Evolutionary conservation across 2,888 invertebrate species (phyloP).

Genomic region (Lycophotia porphyrea): DNA sequence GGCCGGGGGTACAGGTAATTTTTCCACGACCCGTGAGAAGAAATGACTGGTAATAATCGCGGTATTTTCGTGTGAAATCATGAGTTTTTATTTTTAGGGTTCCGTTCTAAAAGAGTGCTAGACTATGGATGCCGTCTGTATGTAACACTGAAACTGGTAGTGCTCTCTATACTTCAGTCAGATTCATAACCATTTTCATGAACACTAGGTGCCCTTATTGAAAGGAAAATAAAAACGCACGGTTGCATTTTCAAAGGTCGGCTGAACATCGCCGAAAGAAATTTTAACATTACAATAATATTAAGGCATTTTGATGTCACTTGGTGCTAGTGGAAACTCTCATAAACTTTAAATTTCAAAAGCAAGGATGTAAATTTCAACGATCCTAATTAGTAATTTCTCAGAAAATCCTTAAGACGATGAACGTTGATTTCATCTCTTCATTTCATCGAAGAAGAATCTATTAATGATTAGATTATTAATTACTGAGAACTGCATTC

Average conservation of each 20-base stretch:
- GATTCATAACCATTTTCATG: background rate
- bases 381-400: background rate
- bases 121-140: background rate
- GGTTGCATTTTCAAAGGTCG: background rate
- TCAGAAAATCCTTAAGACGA: background rate
- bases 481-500: background rate
- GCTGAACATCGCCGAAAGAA: background rate
- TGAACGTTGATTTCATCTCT: background rate
- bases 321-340: background rate
- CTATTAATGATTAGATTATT: background rate
- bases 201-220: background rate
- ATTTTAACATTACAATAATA: background rate
- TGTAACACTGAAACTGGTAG: background rate
- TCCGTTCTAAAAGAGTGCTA: background rate
- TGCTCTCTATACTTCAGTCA: background rate
- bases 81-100: slow-evolving; percentile 24
- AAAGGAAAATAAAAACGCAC: background rate
- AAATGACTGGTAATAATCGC: slow-evolving; percentile 60
- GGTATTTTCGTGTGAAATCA: slow-evolving; percentile 55
- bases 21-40: slow-evolving; percentile 44
- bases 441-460: too few relatives aligned
- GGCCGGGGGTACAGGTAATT: slow-evolving; percentile 55
- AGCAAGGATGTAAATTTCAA: background rate
- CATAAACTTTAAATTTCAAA: background rate
- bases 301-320: background rate